Percentiles rank a stretch among this genome's conserved stretches.
Evolutionary conservation across 2,113 vertebrate species (phyloP).

Genomic region (Pelobates fuscus): DNA sequence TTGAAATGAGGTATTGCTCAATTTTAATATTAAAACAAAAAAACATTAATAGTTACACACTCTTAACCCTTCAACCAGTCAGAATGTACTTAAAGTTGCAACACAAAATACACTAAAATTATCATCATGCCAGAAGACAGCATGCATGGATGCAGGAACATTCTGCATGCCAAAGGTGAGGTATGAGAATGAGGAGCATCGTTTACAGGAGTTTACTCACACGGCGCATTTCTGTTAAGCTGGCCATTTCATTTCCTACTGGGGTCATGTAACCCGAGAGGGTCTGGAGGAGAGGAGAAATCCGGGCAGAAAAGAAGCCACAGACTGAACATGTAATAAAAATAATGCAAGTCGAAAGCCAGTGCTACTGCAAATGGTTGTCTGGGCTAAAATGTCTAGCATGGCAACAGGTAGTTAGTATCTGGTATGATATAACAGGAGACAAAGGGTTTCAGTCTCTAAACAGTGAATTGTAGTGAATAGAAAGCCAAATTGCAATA

Average conservation of each 20-base stretch:
- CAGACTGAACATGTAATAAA: slow-evolving; percentile 19
- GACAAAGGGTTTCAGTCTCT: too few species aligned
- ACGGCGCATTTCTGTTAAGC: slow-evolving; percentile 84
- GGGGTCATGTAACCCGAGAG: slow-evolving; percentile 86
- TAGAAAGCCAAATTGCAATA: too few species aligned
- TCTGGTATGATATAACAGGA: too few species aligned
- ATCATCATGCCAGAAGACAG: neutral
- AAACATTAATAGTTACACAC: too few species aligned
- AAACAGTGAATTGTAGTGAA: too few species aligned
- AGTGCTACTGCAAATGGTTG: too few species aligned
- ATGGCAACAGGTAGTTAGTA: too few species aligned
- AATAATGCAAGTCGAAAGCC: neutral
- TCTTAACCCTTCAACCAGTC: too few species aligned
- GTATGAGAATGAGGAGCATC: neutral
- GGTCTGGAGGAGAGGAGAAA: slow-evolving; percentile 66
- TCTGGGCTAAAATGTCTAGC: too few species aligned
- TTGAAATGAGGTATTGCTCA: too few species aligned
- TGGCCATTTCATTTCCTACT: slow-evolving; percentile 82
- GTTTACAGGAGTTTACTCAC: slow-evolving; percentile 68
- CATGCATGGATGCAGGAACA: slow-evolving; percentile 26
- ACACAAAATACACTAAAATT: neutral
- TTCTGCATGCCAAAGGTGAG: neutral
- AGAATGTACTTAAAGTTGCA: too few species aligned
- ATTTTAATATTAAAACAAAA: too few species aligned
- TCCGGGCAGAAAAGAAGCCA: slow-evolving; percentile 22